These are phyloP conservation scores for Tribolium castaneum DNA, from an alignment of 1,140 invertebrate genomes.

Conservation along the genomic window DNA sequence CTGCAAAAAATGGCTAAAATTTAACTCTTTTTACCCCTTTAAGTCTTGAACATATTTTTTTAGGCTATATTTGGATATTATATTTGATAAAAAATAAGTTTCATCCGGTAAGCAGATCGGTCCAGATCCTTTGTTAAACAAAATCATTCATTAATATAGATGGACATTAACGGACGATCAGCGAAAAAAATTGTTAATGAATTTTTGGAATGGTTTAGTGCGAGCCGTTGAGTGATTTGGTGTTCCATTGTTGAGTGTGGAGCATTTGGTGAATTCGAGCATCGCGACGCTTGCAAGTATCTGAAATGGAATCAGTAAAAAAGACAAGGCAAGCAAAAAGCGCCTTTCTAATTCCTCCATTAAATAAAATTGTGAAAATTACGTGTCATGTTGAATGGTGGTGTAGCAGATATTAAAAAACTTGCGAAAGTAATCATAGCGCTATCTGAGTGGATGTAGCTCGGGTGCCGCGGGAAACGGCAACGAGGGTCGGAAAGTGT, in stretches of 20 bases:
- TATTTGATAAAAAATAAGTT: too few species aligned
- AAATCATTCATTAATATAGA: too few species aligned
- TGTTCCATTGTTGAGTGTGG: neutral
- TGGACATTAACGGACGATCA: too few species aligned
- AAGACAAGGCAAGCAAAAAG: constrained; percentile 38
- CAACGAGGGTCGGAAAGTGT: constrained; percentile 53
- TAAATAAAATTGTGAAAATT: constrained; percentile 56
- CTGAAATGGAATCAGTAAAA: constrained; percentile 37
- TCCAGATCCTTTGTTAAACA: too few species aligned
- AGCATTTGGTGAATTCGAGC: neutral
- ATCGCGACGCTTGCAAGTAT: constrained; percentile 5
- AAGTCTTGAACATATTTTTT: too few species aligned
- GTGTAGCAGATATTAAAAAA: constrained; percentile 59
- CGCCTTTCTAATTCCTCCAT: constrained; percentile 47
- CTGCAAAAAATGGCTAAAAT: too few species aligned
- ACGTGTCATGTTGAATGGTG: constrained; percentile 55
- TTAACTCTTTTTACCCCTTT: too few species aligned
- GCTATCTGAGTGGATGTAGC: constrained; percentile 44
- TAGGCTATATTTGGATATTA: too few species aligned
- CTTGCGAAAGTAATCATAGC: constrained; percentile 58
- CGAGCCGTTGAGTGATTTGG: too few species aligned
- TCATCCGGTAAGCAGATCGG: too few species aligned
- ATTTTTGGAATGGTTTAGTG: too few species aligned
- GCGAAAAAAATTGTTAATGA: too few species aligned
- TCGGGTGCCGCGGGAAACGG: constrained; percentile 32